Evolutionary conservation across 1,140 invertebrate species (phyloP), one percentile per base, ranked within the genome.

Genomic region (Tyrophagus putrescentiae): DNA sequence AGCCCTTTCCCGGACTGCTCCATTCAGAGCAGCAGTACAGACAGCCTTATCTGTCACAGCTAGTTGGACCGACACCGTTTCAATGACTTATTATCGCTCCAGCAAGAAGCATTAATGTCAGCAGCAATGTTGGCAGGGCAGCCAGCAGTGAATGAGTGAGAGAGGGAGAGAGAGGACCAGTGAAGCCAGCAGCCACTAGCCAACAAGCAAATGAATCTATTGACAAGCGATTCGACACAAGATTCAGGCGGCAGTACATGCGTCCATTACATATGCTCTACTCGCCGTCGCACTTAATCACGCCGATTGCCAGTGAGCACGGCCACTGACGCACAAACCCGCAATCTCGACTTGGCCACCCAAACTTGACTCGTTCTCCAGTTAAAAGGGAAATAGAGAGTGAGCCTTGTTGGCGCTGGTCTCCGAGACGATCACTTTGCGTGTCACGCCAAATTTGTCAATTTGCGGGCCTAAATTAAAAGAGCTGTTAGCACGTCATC

Each of bases 31-130:
- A 9, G 21, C 36, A 48, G 18, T 9, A n/a, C n/a, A n/a, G n/a
- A n/a, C n/a, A 6, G 45, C 7, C 45, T 48, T 48, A 48, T 48
- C 45, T 48, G 45, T 48, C 45, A 48, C 18, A 7, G 7, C 18
- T 48, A 18, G 45, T 18, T 48, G 7, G 45, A 18, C 18, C 45
- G 45, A 48, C 45, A 48, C 45, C 45, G 45, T 48, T 18, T 48
- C 45, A 48, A 48, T 48, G 45, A 48, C 45, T 48, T 48, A 48
- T 48, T 48, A 48, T 48, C 45, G 45, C 36, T 39, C 13, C 18
- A 48, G n/a, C n/a, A 48, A 48, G 21, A 48, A 48, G 45, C 45
- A 48, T 48, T 48, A 48, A 48, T 39, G 36, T 18, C 45, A 48
- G 45, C 23, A 48, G 7, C 21, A 39, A 39, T 39, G 36, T 21